phyloP scores from a whole-genome alignment of 2,888 invertebrate species.

The Ganaspis brasiliensis region DNA sequence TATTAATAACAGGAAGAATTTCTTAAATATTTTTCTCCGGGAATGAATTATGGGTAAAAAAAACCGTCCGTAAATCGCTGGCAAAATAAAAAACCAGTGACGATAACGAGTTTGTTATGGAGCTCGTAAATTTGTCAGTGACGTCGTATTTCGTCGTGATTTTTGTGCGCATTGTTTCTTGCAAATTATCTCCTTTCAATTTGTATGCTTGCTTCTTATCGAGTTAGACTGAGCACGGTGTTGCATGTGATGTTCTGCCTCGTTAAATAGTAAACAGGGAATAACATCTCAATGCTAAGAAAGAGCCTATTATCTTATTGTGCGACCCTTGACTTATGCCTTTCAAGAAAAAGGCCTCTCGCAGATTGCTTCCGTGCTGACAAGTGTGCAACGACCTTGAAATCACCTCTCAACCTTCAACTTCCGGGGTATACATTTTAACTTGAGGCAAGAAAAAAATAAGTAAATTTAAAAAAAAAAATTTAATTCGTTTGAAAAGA shows the following conservation, averaged over 20 bases:
- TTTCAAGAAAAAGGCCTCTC: conserved; percentile 14
- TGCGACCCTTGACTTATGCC: conserved; percentile 16
- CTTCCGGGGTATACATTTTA: conserved; percentile 15
- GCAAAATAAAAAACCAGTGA: conserved; percentile 38
- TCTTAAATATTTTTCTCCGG: no score
- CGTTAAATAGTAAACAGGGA: conserved; percentile 67
- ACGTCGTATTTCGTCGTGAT: conserved; percentile 57
- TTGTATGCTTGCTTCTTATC: conserved; percentile 67
- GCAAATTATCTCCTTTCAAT: conserved; percentile 70
- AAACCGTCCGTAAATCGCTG: conserved; percentile 32
- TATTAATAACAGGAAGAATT: no score
- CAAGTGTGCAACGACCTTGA: conserved; percentile 26
- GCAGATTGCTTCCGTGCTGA: conserved; percentile 27
- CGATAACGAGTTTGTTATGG: conserved; percentile 57
- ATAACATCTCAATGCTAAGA: conserved; percentile 62
- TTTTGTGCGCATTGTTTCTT: conserved; percentile 55
- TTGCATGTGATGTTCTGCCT: conserved; percentile 49
- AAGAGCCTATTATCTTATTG: conserved; percentile 49
- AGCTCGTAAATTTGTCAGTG: conserved; percentile 72
- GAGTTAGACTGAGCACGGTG: conserved; percentile 2
- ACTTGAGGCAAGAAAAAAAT: no score
- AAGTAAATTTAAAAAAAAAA: no score
- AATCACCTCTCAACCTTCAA: conserved; percentile 20
- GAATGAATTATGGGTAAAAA: background rate
- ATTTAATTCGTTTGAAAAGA: no score